Evolutionary conservation across 2,888 invertebrate genomes (phyloP), one percentile per base, ranked within the genome.

Genomic region (Alloscopus bannaensis): DNA sequence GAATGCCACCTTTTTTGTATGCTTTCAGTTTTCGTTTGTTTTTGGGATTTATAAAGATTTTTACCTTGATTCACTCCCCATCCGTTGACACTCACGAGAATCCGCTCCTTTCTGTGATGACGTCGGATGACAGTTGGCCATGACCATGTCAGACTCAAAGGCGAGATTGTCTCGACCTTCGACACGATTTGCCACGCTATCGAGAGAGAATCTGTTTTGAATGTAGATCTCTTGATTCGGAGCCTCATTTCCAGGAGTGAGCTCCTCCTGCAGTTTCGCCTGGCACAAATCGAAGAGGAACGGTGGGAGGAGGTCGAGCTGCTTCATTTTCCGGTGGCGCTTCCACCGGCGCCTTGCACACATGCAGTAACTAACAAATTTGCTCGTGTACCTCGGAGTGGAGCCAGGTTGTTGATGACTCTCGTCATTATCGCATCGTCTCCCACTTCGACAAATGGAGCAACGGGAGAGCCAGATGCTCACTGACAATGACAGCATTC

Each of bases 401-500:
- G 28, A 29, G 8, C 20, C 31, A 24, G 16, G 31, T 18, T 20
- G 26, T 13, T 18, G 31, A 69, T 28, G 60, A 26, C 20, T 36
- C 16, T n/a, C 55, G 62, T 28, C 62, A 45, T 60, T 52, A 42
- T 57, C 57, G 24, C 47, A 18, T 1, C 65, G n/a, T 55, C 4
- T 18, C 40, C 40, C 31, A 1, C 13, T 22, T 13, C n/a, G 22
- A 22, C 78, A 78, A 71, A 65, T 65, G 47, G 78, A 70, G 65
- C 78, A 78, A 66, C 71, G 78, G 71, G 81, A 45, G 26, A 83
- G 65, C 83, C 83, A 83, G 20, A 83, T 66, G 55, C 81, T 79
- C 22, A 83, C 66, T 24, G 83, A 83, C 57, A 83, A 66, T 50
- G 81, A 81, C 52, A 83, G 66, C 78, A 83, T 79, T 60, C 83